phyloP scores from a whole-genome alignment of 2,113 vertebrate species.

The Acanthochromis polyacanthus region DNA sequence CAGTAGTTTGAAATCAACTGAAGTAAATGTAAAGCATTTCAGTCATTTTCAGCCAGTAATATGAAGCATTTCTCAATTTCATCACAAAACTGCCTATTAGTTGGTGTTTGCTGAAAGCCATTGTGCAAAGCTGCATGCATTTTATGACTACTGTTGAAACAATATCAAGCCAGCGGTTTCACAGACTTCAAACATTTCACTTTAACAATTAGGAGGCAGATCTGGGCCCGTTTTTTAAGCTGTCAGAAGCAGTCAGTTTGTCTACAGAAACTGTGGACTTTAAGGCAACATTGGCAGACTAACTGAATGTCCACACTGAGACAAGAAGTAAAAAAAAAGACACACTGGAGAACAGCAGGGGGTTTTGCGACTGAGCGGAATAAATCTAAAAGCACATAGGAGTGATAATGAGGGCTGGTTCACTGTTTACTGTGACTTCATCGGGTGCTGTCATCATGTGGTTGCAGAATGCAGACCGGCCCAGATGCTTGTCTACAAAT shows the following conservation, averaged over 20 bases:
- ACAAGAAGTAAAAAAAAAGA: slow-evolving; percentile 50
- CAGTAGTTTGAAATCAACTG: neutral
- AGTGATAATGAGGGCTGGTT: slow-evolving; percentile 78
- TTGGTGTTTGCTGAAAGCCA: neutral
- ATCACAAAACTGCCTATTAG: neutral
- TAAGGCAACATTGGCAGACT: slow-evolving; percentile 27
- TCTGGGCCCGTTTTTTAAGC: slow-evolving; percentile 28
- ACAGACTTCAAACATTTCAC: slow-evolving; percentile 35
- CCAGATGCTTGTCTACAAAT: slow-evolving; percentile 70
- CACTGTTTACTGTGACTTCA: slow-evolving; percentile 80
- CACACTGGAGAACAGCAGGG: slow-evolving; percentile 59
- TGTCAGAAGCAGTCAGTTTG: slow-evolving; percentile 56
- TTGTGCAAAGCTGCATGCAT: neutral
- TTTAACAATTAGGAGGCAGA: slow-evolving; percentile 43
- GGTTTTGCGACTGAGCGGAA: slow-evolving; percentile 56
- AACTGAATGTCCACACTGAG: slow-evolving; percentile 42
- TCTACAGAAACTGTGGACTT: slow-evolving; percentile 28
- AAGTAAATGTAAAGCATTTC: neutral
- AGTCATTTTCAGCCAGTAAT: neutral
- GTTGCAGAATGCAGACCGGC: slow-evolving; percentile 61
- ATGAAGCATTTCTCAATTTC: neutral
- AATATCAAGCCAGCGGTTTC: slow-evolving; percentile 15
- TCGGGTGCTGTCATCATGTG: slow-evolving; percentile 76
- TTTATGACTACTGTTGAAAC: slow-evolving; percentile 23
- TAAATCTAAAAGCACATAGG: slow-evolving; percentile 67